These are phyloP conservation scores for Chironomus riparius DNA, from an alignment of 2,888 invertebrate genomes.

Conservation along the genomic window DNA sequence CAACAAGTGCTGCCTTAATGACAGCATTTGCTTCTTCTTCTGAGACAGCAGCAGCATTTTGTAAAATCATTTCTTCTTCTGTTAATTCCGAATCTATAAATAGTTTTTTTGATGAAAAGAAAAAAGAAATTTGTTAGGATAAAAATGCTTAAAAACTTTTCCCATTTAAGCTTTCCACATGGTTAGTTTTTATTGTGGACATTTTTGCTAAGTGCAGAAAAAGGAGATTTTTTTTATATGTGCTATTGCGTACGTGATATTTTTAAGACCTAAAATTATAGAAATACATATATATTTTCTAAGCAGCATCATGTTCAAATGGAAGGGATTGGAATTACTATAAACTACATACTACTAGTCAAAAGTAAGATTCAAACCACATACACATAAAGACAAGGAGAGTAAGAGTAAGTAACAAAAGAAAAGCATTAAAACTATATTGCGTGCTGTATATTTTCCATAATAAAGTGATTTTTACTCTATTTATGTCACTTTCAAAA, in stretches of 20 bases:
- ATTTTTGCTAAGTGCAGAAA: not conserved
- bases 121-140: slow-evolving; percentile 27
- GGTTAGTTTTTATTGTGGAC: not conserved
- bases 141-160: slow-evolving; percentile 10
- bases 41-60: slow-evolving; percentile 72
- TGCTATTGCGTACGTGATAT: not conserved
- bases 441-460: not conserved
- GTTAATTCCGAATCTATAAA: slow-evolving; percentile 70
- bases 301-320: no score
- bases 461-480: slow-evolving; percentile 23
- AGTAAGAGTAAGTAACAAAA: not conserved
- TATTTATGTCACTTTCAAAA: not conserved
- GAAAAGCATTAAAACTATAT: slow-evolving; percentile 11
- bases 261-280: not conserved
- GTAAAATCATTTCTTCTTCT: slow-evolving; percentile 81
- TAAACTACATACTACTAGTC: no score
- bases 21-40: slow-evolving; percentile 64
- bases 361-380: no score
- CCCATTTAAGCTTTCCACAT: not conserved
- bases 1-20: slow-evolving; percentile 69
- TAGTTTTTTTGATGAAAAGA: slow-evolving; percentile 11
- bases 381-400: no score
- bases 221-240: not conserved
- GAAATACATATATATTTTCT: no score
- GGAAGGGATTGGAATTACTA: no score